Evolutionary conservation across 2,113 vertebrate species (phyloP).

Genomic region (Sorex fumeus): DNA sequence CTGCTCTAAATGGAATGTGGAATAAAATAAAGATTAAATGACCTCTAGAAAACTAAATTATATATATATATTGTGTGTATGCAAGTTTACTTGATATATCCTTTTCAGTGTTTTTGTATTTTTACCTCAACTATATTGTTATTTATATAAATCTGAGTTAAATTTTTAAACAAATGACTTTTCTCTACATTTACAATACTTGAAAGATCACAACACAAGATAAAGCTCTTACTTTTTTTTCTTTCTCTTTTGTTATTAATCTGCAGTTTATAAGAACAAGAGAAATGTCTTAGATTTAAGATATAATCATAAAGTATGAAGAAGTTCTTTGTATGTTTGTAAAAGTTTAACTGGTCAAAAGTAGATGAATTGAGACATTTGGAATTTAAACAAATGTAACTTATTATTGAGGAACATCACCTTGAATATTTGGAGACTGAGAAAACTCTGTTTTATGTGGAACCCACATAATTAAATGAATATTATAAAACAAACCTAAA

Average conservation of each 20-base stretch:
- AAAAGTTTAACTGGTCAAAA: conserved; percentile 82
- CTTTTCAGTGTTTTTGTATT: conserved; percentile 31
- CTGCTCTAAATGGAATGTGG: background rate
- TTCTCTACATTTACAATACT: conserved; percentile 32
- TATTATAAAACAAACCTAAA: conserved; percentile 67
- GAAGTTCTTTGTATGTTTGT: conserved; percentile 51
- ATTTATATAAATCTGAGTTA: conserved; percentile 57
- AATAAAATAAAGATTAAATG: conserved; percentile 54
- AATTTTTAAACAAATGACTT: conserved; percentile 65
- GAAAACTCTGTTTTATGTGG: background rate
- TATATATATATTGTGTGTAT: background rate
- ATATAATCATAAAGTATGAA: conserved; percentile 71
- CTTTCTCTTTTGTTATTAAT: conserved; percentile 73
- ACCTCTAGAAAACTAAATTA: conserved; percentile 23
- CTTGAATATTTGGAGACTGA: conserved; percentile 57
- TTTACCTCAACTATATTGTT: conserved; percentile 43
- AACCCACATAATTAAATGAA: conserved; percentile 26
- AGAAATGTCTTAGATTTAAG: conserved; percentile 69
- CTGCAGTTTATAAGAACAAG: conserved; percentile 64
- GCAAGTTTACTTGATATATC: conserved; percentile 31
- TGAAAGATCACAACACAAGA: conserved; percentile 71
- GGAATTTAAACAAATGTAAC: conserved; percentile 67
- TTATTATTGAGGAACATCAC: conserved; percentile 75
- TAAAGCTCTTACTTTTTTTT: conserved; percentile 69
- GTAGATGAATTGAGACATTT: conserved; percentile 67